These are phyloP conservation scores for Drepana falcataria DNA, from an alignment of 2,888 invertebrate species.

Conservation along the genomic window DNA sequence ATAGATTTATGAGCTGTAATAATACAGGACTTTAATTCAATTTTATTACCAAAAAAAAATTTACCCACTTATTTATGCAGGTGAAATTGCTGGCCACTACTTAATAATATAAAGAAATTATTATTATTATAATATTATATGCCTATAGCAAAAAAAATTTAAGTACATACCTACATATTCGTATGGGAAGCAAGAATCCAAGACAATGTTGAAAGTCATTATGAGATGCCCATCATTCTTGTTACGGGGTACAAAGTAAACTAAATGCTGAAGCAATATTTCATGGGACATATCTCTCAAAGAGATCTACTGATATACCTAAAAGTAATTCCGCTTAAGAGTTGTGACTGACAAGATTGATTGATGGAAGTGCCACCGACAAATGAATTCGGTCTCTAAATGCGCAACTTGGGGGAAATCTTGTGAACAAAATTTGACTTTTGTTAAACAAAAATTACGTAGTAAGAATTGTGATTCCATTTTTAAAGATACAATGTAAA, in stretches of 20 bases:
- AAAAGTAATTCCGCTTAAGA: conserved; percentile 66
- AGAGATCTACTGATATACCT: conserved; percentile 58
- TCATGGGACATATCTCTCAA: conserved; percentile 49
- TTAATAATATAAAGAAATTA: too few species aligned
- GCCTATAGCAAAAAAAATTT: too few species aligned
- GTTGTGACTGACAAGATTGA: conserved; percentile 62
- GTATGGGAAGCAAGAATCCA: too few species aligned
- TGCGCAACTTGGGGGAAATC: conserved; percentile 32
- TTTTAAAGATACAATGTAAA: background rate
- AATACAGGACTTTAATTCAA: too few species aligned
- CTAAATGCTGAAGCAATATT: conserved; percentile 48
- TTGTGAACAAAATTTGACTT: conserved; percentile 21
- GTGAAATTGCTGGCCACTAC: too few species aligned
- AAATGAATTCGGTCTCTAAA: conserved; percentile 52
- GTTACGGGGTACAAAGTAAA: conserved; percentile 15
- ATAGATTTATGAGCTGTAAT: too few species aligned
- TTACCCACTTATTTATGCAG: too few species aligned
- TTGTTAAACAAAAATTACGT: conserved; percentile 14
- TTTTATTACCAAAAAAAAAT: too few species aligned
- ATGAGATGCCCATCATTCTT: conserved; percentile 5
- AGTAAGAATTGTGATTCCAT: background rate
- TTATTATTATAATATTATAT: too few species aligned
- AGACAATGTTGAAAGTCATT: conserved; percentile 21
- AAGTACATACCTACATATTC: too few species aligned
- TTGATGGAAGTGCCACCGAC: conserved; percentile 61